Evolutionary conservation across 2,797 vertebrate genomes (phyloP), one percentile per base, ranked within the genome.

Genomic region (Anolis apletophallus): DNA sequence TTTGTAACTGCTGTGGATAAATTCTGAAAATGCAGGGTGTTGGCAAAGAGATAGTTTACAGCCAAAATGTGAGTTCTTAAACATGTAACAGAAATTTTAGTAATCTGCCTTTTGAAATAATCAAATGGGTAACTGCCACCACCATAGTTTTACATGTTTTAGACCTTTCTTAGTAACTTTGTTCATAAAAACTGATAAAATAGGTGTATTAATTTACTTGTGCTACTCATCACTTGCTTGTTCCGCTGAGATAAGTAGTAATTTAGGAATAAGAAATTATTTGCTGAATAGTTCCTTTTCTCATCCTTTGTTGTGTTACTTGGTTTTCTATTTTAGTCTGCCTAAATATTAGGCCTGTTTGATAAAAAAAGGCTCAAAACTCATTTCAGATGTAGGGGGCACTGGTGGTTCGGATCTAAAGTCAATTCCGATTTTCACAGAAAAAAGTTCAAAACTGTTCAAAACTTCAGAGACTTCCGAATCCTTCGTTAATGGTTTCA

Each of bases 21-120:
- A 83, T 83, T 83, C 75, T 79, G 55, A 64, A 87, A 79, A 54
- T 73, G 57, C 29, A 64, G 55, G 52, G 36, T 83, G 40, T 50
- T 52, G 40, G 34, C 74, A 29, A 71, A 72, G 9, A 3, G n/a
- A 61, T 77, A 29, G 13, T 61, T 87, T 81, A 68, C n/a, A 78
- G 36, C 54, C 61, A 36, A 61, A 72, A 34, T 52, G 52, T 61
- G 68, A 72, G 68, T 72, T 72, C 54, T 40, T 87, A 78, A 69
- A 36, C n/a, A 36, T 78, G 23, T 68, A 68, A 81, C 67, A 55
- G 54, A 61, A 83, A 59, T 77, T 32, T 57, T 40, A 52, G 14
- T 3, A 29, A 36, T 14, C 17, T 32, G 26, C n/a, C 17, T 26
- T 71, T 72, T 72, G 19, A 52, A 61, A 57, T 46, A 17, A 14